A percentile compares a stretch with the other conserved stretches of the same genome.
phyloP scores from a whole-genome alignment of 2,797 vertebrate species.

The Bufotes viridis region DNA sequence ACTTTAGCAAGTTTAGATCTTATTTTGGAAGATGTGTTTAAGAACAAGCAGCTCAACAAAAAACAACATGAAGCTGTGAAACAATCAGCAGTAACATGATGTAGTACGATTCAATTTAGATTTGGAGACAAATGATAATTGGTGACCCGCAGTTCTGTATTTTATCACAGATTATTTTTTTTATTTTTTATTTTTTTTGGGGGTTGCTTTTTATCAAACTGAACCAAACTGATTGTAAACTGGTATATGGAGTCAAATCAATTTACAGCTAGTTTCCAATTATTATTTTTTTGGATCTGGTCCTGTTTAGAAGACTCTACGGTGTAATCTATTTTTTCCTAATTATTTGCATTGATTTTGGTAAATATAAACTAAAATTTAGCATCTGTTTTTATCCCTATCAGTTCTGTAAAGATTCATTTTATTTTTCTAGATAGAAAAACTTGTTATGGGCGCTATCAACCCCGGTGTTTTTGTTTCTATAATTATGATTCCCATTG shows the following conservation, averaged over 20 bases:
- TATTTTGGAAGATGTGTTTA: neutral
- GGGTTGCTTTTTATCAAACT: neutral
- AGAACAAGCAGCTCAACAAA: conserved; percentile 1
- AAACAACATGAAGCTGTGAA: conserved; percentile 14
- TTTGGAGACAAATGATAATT: neutral
- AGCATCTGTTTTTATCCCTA: neutral
- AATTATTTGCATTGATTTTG: neutral
- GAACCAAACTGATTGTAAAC: neutral
- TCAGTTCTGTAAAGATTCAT: neutral
- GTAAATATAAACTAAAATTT: neutral
- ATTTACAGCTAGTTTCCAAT: neutral
- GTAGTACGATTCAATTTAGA: neutral
- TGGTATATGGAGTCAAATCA: neutral
- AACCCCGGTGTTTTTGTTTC: neutral
- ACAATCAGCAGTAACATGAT: neutral
- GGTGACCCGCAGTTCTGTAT: neutral
- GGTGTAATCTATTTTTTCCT: neutral
- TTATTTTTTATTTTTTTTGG: too few relatives aligned
- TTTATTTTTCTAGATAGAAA: neutral
- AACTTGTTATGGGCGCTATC: neutral
- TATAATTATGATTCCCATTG: too few relatives aligned
- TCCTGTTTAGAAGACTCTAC: neutral
- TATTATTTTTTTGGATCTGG: neutral
- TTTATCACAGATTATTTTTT: neutral
- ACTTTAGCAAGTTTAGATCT: conserved; percentile 2